Evolutionary conservation across 1,140 invertebrate genomes (phyloP), one percentile per base, ranked within the genome.

Genomic region (Phthorimaea operculella): DNA sequence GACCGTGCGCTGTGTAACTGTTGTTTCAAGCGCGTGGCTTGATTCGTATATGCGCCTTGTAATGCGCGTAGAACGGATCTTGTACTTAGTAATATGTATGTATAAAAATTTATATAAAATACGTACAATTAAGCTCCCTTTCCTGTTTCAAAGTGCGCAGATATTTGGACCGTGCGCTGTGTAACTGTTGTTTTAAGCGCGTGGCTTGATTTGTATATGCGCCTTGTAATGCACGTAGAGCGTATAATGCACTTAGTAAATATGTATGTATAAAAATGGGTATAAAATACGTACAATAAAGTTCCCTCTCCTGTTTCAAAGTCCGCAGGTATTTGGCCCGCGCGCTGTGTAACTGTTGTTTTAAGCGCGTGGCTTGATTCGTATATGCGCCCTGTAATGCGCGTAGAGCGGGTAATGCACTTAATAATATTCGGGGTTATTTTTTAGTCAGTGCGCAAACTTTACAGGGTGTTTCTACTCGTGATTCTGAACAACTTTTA

Each of bases 171-270:
- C 93, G 85, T 34, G 92, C 91, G 65, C 94, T 91, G 63, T 87
- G 90, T 36, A 97, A 82, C 1, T 91, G 72, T 60, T 92, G 89
- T 50, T 93, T 89, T 34, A 97, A 81, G 53, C 93, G 86, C 66
- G 90, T 89, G 71, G 94, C 93, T 74, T 97, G 94, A 33, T 92
- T 90, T 48, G 94, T 91, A 68, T 97, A 98, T 14, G 96, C 85
- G 0, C 90, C 88, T 69, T 96, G 94, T 8, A 98, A 81, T 48
- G 90, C 87, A 8, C 92, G 90, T 55, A 97, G 76, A 70, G 94
- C 94, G 53, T 92, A 90, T 60, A 91, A 87, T 0, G 94, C 89
- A 49, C 96, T 90, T 51, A 89, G 87, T 8, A 94, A n/a, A n/a
- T n/a, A n/a, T n/a, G n/a, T n/a, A n/a, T n/a, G n/a, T n/a, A n/a